phyloP scores from a whole-genome alignment of 2,797 vertebrate species.

The Remorina albescens region DNA sequence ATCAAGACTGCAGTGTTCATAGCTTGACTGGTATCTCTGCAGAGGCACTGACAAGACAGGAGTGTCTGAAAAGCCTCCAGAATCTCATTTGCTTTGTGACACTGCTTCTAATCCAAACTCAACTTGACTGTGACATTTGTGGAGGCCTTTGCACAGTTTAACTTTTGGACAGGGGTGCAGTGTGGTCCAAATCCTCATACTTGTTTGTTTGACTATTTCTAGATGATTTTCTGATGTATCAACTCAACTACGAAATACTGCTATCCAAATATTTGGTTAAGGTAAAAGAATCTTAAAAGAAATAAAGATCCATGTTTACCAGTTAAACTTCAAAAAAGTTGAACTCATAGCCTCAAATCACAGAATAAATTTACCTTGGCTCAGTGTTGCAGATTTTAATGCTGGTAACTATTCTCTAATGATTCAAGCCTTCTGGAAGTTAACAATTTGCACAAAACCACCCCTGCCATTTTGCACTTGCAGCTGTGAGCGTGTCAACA shows the following conservation, averaged over 20 bases:
- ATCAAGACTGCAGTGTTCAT: slow-evolving; percentile 34
- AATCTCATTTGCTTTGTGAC: slow-evolving; percentile 51
- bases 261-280: neutral
- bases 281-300: neutral
- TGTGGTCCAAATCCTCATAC: neutral
- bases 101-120: slow-evolving; percentile 61
- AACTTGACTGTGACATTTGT: slow-evolving; percentile 64
- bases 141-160: slow-evolving; percentile 50
- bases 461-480: neutral
- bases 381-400: neutral
- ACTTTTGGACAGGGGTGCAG: slow-evolving; percentile 38
- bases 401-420: neutral
- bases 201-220: neutral
- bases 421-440: neutral
- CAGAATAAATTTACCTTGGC: neutral
- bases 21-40: slow-evolving; percentile 22
- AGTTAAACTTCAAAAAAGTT: neutral
- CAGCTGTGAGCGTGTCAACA: neutral
- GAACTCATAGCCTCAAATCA: neutral
- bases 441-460: neutral
- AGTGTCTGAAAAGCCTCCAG: slow-evolving; percentile 58
- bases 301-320: neutral
- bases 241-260: neutral
- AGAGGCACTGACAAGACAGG: slow-evolving; percentile 25
- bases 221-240: neutral